These are phyloP conservation scores for Anorthoa munda DNA, from an alignment of 2,888 invertebrate species.

Conservation along the genomic window DNA sequence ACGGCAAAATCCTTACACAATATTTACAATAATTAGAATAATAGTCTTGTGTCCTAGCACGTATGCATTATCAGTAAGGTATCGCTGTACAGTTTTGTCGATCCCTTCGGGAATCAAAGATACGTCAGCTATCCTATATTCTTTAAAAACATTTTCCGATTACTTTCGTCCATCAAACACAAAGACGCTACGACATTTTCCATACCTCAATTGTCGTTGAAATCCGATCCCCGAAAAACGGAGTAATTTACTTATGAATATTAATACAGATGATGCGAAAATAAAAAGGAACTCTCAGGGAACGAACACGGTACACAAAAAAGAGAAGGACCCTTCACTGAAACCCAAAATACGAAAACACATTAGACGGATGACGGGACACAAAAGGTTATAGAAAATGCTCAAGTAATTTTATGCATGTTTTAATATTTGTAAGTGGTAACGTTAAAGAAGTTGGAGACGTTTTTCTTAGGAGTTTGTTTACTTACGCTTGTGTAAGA, in stretches of 20 bases:
- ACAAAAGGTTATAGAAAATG: conserved; percentile 80
- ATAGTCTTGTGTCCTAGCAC: too few species aligned
- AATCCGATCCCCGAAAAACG: conserved; percentile 71
- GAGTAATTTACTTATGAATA: conserved; percentile 90
- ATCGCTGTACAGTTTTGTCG: too few species aligned
- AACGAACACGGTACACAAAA: conserved; percentile 84
- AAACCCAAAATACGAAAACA: conserved; percentile 83
- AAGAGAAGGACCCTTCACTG: conserved; percentile 75
- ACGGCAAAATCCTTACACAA: too few species aligned
- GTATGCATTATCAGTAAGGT: too few species aligned
- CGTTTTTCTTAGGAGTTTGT: conserved; percentile 34
- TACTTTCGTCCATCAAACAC: conserved; percentile 41
- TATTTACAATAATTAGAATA: too few species aligned
- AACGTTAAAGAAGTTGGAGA: conserved; percentile 34
- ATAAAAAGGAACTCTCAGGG: conserved; percentile 72
- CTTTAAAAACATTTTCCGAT: conserved; percentile 31
- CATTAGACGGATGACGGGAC: conserved; percentile 89
- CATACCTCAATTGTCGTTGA: conserved; percentile 47
- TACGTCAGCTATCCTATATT: too few species aligned
- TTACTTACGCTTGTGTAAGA: conserved; percentile 17
- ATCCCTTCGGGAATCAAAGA: background rate
- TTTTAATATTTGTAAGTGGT: conserved; percentile 86
- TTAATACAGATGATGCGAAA: conserved; percentile 84
- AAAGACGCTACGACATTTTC: conserved; percentile 33
- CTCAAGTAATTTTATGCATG: conserved; percentile 83